Conservation (phyloP, 64 coral and sea anemone species). For the Anthopleura sola region DNA sequence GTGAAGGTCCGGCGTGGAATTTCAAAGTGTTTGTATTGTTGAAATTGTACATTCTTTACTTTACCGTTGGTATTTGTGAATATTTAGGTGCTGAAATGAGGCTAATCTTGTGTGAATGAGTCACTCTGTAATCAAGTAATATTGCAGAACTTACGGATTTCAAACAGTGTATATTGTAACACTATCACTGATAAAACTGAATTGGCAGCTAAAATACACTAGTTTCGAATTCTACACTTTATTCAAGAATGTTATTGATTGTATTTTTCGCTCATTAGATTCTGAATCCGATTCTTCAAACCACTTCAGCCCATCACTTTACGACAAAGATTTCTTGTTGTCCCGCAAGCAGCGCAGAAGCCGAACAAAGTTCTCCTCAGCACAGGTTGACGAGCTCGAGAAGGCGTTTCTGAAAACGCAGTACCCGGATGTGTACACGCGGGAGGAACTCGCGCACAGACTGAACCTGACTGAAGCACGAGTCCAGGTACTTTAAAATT, state of each 20-base stretch:
- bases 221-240: too few species aligned
- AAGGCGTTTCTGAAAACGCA: constrained; percentile 97
- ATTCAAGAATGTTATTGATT: background rate
- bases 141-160: too few species aligned
- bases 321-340: constrained; percentile 54
- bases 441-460: constrained; percentile 90
- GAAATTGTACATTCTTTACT: too few species aligned
- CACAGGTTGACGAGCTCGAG: constrained; percentile 86
- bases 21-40: too few species aligned
- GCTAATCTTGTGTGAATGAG: too few species aligned
- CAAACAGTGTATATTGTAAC: too few species aligned
- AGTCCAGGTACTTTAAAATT: constrained; percentile 65
- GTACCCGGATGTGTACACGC: constrained; percentile 96
- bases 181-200: too few species aligned
- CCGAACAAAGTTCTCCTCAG: constrained; percentile 84
- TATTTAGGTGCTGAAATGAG: too few species aligned
- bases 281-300: background rate
- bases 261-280: background rate
- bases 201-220: too few species aligned
- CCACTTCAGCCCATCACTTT: background rate
- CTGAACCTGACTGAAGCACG: constrained; percentile 87
- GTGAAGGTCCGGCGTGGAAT: too few species aligned
- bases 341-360: constrained; percentile 77
- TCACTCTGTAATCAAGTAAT: too few species aligned
- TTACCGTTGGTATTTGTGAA: too few species aligned